A percentile compares a stretch with the other conserved stretches of the same genome.
These are phyloP conservation scores for Iphiclides podalirius DNA, from an alignment of 2,888 invertebrate species.

Conservation along the genomic window DNA sequence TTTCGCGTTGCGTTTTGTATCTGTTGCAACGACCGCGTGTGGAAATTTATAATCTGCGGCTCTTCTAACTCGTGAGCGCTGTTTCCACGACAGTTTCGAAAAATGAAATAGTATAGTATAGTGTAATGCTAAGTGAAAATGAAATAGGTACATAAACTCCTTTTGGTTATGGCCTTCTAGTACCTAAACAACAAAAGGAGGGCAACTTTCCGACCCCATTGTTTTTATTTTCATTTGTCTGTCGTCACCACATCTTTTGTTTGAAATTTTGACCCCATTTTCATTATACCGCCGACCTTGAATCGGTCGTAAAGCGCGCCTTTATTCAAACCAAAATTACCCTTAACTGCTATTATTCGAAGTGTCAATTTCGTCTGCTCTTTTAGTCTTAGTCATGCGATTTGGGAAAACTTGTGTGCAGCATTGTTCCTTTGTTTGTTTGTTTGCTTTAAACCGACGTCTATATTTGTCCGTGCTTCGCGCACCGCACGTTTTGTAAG, in stretches of 20 bases:
- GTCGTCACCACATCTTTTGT: slow-evolving; percentile 5
- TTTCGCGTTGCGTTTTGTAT: slow-evolving; percentile 3
- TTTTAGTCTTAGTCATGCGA: neutral
- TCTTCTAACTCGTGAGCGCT: neutral
- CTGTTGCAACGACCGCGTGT: neutral
- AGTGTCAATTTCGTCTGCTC: neutral
- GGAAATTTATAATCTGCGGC: slow-evolving; percentile 2
- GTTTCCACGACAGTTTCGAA: neutral
- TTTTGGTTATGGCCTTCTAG: neutral
- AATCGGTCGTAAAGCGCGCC: neutral
- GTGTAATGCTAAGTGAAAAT: no score
- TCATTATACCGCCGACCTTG: slow-evolving; percentile 8
- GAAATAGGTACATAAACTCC: no score
- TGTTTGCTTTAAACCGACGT: neutral
- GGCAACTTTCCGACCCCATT: neutral
- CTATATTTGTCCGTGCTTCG: slow-evolving; percentile 6
- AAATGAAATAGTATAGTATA: neutral
- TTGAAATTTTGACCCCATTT: slow-evolving; percentile 3
- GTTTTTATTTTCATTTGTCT: neutral
- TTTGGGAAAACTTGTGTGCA: slow-evolving; percentile 1
- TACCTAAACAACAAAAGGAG: neutral
- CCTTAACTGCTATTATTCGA: neutral
- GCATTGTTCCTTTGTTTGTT: slow-evolving; percentile 8
- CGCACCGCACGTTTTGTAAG: slow-evolving; percentile 1
- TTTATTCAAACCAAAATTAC: neutral